Conservation (phyloP, 2,113 vertebrate species). For the Neopipo cinnamomea region DNA sequence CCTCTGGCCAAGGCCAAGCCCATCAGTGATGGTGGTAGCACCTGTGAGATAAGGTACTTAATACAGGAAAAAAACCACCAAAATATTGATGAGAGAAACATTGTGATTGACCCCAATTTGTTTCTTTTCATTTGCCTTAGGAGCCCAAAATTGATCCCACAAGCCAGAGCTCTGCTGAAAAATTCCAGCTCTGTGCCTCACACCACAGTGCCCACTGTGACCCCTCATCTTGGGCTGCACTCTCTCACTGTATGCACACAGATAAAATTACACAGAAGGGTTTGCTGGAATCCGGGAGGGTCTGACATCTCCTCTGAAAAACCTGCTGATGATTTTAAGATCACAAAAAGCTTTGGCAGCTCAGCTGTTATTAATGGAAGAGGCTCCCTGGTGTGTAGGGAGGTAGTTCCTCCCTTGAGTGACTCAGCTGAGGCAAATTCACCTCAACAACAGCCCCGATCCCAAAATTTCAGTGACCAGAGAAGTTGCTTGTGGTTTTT, state of each 20-base stretch:
- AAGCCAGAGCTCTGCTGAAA: background rate
- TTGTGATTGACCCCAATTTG: background rate
- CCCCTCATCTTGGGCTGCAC: background rate
- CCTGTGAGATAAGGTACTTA: background rate
- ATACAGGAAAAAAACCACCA: background rate
- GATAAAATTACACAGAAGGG: background rate
- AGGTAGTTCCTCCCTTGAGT: background rate
- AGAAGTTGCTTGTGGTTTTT: background rate
- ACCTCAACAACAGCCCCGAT: background rate
- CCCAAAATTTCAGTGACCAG: background rate
- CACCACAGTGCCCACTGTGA: rapidly evolving
- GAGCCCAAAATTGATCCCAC: rapidly evolving
- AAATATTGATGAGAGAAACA: background rate
- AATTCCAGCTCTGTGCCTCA: rapidly evolving
- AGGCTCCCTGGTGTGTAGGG: rapidly evolving
- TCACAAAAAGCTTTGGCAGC: background rate
- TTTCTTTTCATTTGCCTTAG: background rate
- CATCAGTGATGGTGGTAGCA: rapidly evolving
- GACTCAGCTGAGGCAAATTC: background rate
- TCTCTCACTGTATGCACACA: background rate
- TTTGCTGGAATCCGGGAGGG: background rate
- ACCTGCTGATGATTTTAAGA: background rate
- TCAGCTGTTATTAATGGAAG: background rate
- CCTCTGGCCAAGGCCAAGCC: background rate
- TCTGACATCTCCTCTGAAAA: background rate